phyloP scores from a whole-genome alignment of 2,113 vertebrate species.

The Nansenia antarctica region DNA sequence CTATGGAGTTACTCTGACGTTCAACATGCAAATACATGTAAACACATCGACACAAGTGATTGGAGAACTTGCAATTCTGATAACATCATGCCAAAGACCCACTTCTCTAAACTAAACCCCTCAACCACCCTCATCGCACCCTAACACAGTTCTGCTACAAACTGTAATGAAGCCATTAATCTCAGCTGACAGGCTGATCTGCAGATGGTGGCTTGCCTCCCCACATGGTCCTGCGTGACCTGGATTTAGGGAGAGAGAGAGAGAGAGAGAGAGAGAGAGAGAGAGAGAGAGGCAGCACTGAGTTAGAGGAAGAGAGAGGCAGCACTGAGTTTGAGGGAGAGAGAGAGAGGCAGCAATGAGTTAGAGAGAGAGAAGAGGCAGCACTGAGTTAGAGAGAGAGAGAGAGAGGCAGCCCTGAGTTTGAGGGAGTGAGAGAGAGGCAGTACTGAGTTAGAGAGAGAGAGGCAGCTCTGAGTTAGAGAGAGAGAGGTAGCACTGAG shows the following conservation, averaged over 20 bases:
- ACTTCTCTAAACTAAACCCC: not conserved
- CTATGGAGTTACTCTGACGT: no score
- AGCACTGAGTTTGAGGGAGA: not conserved
- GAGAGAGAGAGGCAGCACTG: not conserved
- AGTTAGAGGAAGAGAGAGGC: not conserved
- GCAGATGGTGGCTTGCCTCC: slow-evolving; percentile 15
- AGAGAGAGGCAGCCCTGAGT: no score
- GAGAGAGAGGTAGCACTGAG: not conserved
- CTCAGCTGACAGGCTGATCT: slow-evolving; percentile 14
- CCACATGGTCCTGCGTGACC: slow-evolving; percentile 15
- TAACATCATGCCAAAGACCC: not conserved
- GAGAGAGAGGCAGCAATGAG: not conserved
- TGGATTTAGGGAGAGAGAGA: not conserved
- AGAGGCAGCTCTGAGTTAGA: not conserved
- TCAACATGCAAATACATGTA: not conserved
- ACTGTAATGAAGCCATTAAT: slow-evolving; percentile 34
- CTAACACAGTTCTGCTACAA: slow-evolving; percentile 1
- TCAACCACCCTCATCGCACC: not conserved
- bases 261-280: not conserved
- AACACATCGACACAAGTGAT: not conserved
- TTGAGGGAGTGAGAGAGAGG: not conserved
- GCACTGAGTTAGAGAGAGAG: no score
- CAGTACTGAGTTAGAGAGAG: not conserved
- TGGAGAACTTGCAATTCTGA: not conserved
- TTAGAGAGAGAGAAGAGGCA: not conserved